Percentiles rank a stretch among this genome's conserved stretches.
Evolutionary conservation across 64 coral and sea anemone genomes (phyloP).

Genomic region (Porites australiensis): DNA sequence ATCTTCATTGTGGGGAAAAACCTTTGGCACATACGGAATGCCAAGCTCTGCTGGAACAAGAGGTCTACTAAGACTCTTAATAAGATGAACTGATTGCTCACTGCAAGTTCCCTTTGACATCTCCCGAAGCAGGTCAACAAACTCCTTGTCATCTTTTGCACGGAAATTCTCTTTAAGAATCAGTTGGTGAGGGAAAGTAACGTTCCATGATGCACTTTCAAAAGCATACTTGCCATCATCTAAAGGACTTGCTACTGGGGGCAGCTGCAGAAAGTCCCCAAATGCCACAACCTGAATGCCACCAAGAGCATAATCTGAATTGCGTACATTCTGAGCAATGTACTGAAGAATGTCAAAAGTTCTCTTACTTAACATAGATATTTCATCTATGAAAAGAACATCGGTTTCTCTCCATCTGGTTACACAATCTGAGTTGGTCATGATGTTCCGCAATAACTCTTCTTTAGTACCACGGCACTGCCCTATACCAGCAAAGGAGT

Average conservation of each 20-base stretch:
- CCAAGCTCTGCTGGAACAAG: not conserved
- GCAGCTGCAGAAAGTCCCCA: conserved; percentile 29
- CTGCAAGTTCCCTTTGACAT: not conserved
- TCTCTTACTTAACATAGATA: conserved; percentile 35
- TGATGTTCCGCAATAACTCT: not conserved
- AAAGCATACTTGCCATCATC: conserved; percentile 28
- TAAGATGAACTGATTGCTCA: not conserved
- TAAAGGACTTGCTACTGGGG: conserved; percentile 21
- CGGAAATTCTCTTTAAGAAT: conserved; percentile 31
- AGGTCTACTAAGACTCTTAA: not conserved
- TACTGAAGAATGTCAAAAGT: not conserved
- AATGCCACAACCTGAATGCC: conserved; percentile 26
- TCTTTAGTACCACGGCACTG: conserved; percentile 21
- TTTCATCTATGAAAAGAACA: conserved; percentile 30
- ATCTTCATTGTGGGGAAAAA: conserved; percentile 31
- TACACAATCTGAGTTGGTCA: not conserved
- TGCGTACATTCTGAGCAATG: not conserved
- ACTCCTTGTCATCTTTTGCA: not conserved
- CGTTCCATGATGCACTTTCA: conserved; percentile 1
- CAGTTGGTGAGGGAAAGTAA: conserved; percentile 27
- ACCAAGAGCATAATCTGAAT: conserved; percentile 8
- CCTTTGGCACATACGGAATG: conserved; percentile 3
- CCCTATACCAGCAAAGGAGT: conserved; percentile 45
- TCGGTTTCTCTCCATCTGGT: conserved; percentile 29
- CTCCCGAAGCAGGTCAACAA: not conserved